phyloP scores from a whole-genome alignment of 2,888 invertebrate species.

The Spilarctia lutea region DNA sequence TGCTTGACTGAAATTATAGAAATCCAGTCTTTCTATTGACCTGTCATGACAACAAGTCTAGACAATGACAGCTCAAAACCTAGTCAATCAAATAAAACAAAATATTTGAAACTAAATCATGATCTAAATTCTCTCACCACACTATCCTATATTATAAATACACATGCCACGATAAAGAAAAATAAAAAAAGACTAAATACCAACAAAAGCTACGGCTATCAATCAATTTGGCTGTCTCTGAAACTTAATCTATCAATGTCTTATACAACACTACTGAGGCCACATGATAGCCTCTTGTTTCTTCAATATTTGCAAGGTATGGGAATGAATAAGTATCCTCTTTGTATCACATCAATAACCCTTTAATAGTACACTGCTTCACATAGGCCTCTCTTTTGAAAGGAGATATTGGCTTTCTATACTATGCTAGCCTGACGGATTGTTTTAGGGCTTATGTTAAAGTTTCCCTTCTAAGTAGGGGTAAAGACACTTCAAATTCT shows the following conservation, averaged over 20 bases:
- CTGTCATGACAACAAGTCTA: neutral
- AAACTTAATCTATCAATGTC: conserved; percentile 17
- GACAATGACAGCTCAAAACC: neutral
- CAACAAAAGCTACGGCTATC: conserved; percentile 12
- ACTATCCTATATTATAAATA: neutral
- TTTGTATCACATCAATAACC: too few relatives aligned
- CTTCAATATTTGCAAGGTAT: neutral
- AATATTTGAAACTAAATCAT: neutral
- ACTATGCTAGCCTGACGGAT: too few relatives aligned
- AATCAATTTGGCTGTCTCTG: conserved; percentile 14
- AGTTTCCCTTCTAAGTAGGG: too few relatives aligned
- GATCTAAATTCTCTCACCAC: neutral
- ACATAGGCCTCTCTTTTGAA: too few relatives aligned
- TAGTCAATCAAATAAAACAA: neutral
- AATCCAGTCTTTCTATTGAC: neutral
- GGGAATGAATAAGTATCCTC: neutral
- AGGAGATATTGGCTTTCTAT: too few relatives aligned
- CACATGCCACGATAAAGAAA: neutral
- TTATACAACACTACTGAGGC: neutral
- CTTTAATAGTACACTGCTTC: too few relatives aligned
- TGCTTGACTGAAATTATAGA: neutral
- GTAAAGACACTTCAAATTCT: too few relatives aligned
- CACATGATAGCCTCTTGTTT: neutral
- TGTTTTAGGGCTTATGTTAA: too few relatives aligned
- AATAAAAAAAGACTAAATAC: neutral